Percentiles rank a stretch among this genome's conserved stretches.
Conservation (phyloP, 1,140 invertebrate genomes). For the Drosophila leontia region DNA sequence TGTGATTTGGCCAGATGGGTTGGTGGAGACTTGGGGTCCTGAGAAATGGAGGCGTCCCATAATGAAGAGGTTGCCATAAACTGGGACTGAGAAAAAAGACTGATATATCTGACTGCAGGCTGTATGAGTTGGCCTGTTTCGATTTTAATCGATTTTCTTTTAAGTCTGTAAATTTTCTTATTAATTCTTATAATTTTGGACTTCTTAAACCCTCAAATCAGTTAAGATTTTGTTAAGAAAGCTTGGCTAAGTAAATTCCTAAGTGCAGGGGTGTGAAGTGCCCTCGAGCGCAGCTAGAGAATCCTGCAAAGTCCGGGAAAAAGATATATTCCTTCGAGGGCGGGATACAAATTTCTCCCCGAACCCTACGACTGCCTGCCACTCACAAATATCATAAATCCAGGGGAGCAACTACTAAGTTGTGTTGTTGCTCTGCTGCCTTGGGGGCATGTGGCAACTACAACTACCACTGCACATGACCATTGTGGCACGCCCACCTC, state of each 20-base stretch:
- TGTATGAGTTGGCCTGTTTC: not conserved
- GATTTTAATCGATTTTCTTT: not conserved
- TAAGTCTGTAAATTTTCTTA: not conserved
- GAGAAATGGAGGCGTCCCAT: constrained; percentile 11
- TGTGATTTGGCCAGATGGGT: constrained; percentile 23
- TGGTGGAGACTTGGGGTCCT: not conserved
- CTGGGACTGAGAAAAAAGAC: not conserved
- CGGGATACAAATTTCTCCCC: constrained; percentile 22
- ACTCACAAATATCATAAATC: constrained; percentile 60
- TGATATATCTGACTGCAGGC: not conserved
- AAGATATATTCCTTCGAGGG: constrained; percentile 24
- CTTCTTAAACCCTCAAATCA: not conserved
- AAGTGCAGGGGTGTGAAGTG: constrained; percentile 12
- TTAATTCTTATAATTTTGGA: not conserved
- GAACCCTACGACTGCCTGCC: constrained; percentile 15
- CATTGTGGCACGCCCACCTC: constrained; percentile 8
- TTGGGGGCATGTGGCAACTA: constrained; percentile 43
- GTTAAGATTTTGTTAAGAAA: not conserved
- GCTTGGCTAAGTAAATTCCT: constrained; percentile 3
- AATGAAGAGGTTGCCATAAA: constrained; percentile 20
- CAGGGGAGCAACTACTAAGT: constrained; percentile 48
- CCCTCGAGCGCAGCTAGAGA: not conserved
- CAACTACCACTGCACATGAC: constrained; percentile 20
- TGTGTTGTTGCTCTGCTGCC: constrained; percentile 43
- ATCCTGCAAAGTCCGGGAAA: not conserved